These are phyloP conservation scores for Neotoma lepida DNA, from an alignment of 2,113 vertebrate genomes.

Conservation along the genomic window DNA sequence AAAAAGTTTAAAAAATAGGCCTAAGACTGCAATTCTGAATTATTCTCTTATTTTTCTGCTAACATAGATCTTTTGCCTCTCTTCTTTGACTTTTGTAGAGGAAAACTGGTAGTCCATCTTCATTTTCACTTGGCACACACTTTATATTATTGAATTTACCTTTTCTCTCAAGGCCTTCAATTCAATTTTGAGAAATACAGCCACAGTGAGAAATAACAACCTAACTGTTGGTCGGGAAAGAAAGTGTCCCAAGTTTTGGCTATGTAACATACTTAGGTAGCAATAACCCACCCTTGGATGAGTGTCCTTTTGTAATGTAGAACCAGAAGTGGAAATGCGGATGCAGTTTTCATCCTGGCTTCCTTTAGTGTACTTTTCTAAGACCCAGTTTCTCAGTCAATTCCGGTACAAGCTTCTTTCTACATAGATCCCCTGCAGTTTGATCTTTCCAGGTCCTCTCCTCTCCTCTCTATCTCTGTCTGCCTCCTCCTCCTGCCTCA, in stretches of 20 bases:
- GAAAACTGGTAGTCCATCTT: slow-evolving; percentile 29
- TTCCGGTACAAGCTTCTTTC: not conserved
- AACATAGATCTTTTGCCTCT: not conserved
- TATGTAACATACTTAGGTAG: not conserved
- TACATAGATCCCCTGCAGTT: not conserved
- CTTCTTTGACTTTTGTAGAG: slow-evolving; percentile 25
- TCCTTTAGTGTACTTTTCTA: slow-evolving; percentile 44
- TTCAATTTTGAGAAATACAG: slow-evolving; percentile 50
- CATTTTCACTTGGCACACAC: not conserved
- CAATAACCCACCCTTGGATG: not conserved
- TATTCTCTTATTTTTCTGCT: slow-evolving; percentile 22
- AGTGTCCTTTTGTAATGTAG: not conserved
- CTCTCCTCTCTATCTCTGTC: not conserved
- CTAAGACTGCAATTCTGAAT: slow-evolving; percentile 16
- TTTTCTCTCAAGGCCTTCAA: slow-evolving; percentile 6
- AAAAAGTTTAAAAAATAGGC: not conserved
- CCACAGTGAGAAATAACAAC: slow-evolving; percentile 29
- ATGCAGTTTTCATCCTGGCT: slow-evolving; percentile 2
- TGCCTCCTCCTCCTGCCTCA: not conserved
- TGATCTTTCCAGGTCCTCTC: not conserved
- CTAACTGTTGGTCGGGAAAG: slow-evolving; percentile 8
- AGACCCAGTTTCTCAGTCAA: not conserved
- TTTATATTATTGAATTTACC: slow-evolving; percentile 39
- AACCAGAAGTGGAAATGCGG: slow-evolving; percentile 2
- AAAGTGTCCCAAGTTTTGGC: not conserved